Base-by-base conservation (phyloP, 2,113 vertebrate species). In the Ageneiosus marmoratus region DNA sequence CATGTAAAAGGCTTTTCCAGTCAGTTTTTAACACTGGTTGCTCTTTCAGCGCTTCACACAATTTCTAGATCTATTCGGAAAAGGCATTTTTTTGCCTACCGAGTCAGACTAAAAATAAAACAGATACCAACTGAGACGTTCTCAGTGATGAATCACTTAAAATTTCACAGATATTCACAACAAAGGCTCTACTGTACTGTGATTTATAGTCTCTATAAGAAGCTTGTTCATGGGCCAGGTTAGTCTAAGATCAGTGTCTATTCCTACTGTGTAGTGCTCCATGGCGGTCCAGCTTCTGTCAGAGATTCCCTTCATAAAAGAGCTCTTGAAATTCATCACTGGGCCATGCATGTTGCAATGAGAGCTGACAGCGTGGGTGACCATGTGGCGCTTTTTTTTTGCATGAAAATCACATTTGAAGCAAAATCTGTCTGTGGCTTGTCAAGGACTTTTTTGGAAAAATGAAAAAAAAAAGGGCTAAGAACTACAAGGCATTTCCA, bases 401-500 rank as follows among this genome's bases (percentile, higher is more conserved):
- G 89, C 85, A 88, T 82, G 85, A 82, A 87, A 90, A 87, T 89
- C 83, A 83, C 78, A 89, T 91, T 91, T 89, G 86, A 93, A 92
- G 89, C 72, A 37, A 86, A 93, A 92, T 92, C 86, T 91, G 92
- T 92, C 80, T 88, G 80, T 87, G 24, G 83, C 86, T 89, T 86
- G 88, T 91, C 82, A 80, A 90, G 86, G 91, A 90, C 88, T 91
- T 79, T 89, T 90, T 41, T 90, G 82, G 86, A 51, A 60, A 62
- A 58, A 73, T n/a, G 44, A 16, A 44, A 24, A 7, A 44, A 65
- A 65, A 48, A 13, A 89, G 83, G 83, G 88, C 88, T 87, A 86
- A 92, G 91, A 89, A 88, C 88, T 89, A 90, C 89, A 90, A 89
- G 91, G 90, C 91, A 91, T 92, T 93, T 93, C 89, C 80, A 90